Evolutionary conservation across 1,140 invertebrate genomes (phyloP), one percentile per base, ranked within the genome.

Genomic region (Glossosoma conforme): DNA sequence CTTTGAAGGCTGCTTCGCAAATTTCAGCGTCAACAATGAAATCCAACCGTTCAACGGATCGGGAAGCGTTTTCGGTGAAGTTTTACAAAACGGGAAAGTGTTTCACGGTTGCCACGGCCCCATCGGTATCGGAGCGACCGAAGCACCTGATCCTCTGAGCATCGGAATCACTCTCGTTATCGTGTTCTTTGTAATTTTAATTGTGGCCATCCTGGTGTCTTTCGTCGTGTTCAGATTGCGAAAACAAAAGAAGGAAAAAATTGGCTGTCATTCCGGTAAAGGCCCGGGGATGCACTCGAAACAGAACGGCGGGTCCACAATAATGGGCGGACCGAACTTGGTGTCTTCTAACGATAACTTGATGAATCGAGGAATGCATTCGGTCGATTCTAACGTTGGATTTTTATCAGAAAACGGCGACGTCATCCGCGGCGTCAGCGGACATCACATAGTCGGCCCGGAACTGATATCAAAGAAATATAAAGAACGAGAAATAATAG

Each of bases 91-190:
- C 57, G 89, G 89, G 17, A 86, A 84, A 66, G 77, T 92, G 21
- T 72, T 69, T 43, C 64, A 64, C 28, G 84, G 86, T 6, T 89
- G 86, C 62, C 76, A 78, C 22, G 85, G 82, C 24, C 77, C 81
- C 22, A 79, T 85, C 35, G 87, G 84, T 13, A 80, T 85, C 18
- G 86, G 84, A 25, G 79, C 84, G 4, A 81, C 85, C 1, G 81
- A 87, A 45, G 82, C 84, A 1, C 83, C 90, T 3, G 88, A 93
- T 75, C 91, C 91, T 1, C 69, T 95, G 1, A 91, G 86, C 60
- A 91, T 95, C 32, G 91, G 92, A 21, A 86, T 94, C 24, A 93
- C 91, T 1, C 72, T 97, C 17, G 90, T 97, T 1, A 92, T 97
- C 35, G 87, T 95, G 2, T 97, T 97, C 71, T 95, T 97, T 61